phyloP scores from a whole-genome alignment of 2,888 invertebrate genomes.

The Phorcus lineatus region DNA sequence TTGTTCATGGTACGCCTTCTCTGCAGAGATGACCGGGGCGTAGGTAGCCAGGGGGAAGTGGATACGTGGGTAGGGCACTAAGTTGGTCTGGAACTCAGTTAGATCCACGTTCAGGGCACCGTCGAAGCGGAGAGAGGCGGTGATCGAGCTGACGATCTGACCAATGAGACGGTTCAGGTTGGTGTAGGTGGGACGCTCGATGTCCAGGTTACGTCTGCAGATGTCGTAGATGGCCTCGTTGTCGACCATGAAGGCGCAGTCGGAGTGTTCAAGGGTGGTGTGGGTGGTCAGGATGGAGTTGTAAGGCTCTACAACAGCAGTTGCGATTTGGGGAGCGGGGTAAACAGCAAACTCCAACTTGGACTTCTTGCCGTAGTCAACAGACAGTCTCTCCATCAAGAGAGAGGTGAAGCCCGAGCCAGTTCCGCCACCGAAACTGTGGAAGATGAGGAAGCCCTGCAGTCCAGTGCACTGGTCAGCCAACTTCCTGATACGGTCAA shows the following conservation, averaged over 20 bases:
- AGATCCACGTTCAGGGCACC: conserved; percentile 78
- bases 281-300: conserved; percentile 71
- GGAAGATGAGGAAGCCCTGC: conserved; percentile 82
- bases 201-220: conserved; percentile 88
- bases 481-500: conserved; percentile 75
- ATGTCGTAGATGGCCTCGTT: conserved; percentile 81
- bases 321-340: conserved; percentile 71
- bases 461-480: conserved; percentile 74
- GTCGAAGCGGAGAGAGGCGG: conserved; percentile 53
- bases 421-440: conserved; percentile 84
- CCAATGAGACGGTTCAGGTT: conserved; percentile 83
- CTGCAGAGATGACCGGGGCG: conserved; percentile 93
- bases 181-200: conserved; percentile 89
- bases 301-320: conserved; percentile 71
- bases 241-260: conserved; percentile 67
- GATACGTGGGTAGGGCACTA: conserved; percentile 79
- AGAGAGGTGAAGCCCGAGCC: conserved; percentile 87
- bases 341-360: conserved; percentile 80
- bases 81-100: conserved; percentile 78
- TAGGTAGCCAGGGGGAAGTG: conserved; percentile 91
- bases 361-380: conserved; percentile 85
- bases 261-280: conserved; percentile 69
- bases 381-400: conserved; percentile 88
- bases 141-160: conserved; percentile 69
- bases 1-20: conserved; percentile 95